phyloP scores from a whole-genome alignment of 2,797 vertebrate genomes.

The Gymnopithys bicolor region DNA sequence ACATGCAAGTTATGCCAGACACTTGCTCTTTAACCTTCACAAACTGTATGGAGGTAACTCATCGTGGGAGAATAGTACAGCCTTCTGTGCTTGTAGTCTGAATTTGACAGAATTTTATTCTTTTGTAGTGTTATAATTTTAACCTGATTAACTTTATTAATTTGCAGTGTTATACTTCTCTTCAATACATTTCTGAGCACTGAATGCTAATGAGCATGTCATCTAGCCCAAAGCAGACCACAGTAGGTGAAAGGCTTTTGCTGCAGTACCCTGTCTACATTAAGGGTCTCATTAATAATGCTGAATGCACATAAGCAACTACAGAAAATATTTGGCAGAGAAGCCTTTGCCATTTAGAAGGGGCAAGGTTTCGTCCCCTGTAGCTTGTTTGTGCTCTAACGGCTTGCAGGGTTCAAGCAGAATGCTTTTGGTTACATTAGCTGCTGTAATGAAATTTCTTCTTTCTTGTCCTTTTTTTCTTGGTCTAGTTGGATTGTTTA shows the following conservation, averaged over 20 bases:
- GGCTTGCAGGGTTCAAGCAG: not conserved
- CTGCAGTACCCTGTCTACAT: not conserved
- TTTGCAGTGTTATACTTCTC: not conserved
- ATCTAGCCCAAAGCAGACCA: not conserved
- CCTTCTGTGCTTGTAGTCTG: not conserved
- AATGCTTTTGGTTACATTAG: not conserved
- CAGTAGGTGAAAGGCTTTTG: not conserved
- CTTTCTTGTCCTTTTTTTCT: not conserved
- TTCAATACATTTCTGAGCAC: not conserved
- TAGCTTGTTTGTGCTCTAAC: not conserved
- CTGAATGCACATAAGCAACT: not conserved
- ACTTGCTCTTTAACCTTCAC: not conserved
- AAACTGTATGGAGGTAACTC: not conserved
- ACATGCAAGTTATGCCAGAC: not conserved
- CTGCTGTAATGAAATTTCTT: not conserved
- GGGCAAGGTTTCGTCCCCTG: not conserved
- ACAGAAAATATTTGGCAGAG: not conserved
- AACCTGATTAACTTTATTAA: not conserved
- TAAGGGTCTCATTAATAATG: not conserved
- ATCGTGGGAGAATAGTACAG: not conserved
- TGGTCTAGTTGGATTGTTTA: not conserved
- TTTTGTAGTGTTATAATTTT: not conserved
- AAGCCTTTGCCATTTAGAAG: not conserved
- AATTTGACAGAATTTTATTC: not conserved
- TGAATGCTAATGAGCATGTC: not conserved